A percentile compares a stretch with the other conserved stretches of the same genome.
Conservation (phyloP, 2,888 invertebrate genomes). For the Cantharis flavilabris region DNA sequence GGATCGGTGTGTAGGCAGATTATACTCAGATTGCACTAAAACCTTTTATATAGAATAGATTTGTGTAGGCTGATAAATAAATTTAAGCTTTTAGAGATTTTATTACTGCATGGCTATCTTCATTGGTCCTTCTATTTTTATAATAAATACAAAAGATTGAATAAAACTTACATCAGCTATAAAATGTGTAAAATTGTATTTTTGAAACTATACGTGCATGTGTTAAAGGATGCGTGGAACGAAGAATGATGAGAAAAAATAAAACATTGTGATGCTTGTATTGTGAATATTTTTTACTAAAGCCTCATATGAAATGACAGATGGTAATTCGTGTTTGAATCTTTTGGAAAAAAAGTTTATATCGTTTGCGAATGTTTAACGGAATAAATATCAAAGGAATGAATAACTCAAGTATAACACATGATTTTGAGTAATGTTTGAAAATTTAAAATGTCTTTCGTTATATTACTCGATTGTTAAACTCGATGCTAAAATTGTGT, state of each 20-base stretch:
- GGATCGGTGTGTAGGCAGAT: too few species aligned
- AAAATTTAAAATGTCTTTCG: neutral
- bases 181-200: too few species aligned
- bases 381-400: neutral
- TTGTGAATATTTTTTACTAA: neutral
- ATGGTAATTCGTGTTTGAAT: neutral
- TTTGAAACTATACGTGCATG: neutral
- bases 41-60: too few species aligned
- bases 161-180: neutral
- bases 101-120: too few species aligned
- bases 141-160: neutral
- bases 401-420: neutral
- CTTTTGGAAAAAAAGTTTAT: neutral
- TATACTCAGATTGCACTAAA: too few species aligned
- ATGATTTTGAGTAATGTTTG: neutral
- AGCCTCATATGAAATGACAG: neutral
- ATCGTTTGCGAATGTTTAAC: neutral
- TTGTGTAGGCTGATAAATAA: too few species aligned
- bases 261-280: neutral
- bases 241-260: neutral
- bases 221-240: neutral
- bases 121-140: too few species aligned
- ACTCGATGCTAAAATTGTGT: neutral
- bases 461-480: neutral
- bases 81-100: neutral